A percentile compares a stretch with the other conserved stretches of the same genome.
Evolutionary conservation across 1,140 invertebrate species (phyloP).

Genomic region (Goniozus legneri): DNA sequence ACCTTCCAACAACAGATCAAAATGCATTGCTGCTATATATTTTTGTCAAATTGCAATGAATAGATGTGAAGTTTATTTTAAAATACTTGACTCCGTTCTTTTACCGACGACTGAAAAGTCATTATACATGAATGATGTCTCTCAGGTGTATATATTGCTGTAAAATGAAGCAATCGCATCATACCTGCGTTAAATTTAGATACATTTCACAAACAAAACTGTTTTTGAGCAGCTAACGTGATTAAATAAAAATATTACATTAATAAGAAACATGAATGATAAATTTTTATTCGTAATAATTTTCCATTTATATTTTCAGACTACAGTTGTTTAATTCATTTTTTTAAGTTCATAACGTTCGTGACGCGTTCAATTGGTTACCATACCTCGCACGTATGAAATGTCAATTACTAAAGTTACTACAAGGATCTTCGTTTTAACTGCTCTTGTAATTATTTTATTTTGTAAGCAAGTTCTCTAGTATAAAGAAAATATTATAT

Average conservation of each 20-base stretch:
- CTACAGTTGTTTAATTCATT: no score
- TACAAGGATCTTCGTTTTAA: no score
- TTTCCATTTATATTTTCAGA: constrained; percentile 8
- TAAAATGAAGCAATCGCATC: not conserved
- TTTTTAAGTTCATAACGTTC: no score
- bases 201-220: not conserved
- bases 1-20: not conserved
- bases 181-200: no score
- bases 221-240: not conserved
- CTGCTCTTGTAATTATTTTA: no score
- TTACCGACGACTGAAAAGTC: no score
- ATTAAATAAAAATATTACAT: not conserved
- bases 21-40: not conserved
- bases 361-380: constrained; percentile 1
- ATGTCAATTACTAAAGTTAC: constrained; percentile 3
- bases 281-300: not conserved
- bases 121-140: no score
- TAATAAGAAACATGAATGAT: not conserved
- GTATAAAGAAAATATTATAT: no score
- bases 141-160: not conserved
- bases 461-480: no score
- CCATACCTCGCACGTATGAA: not conserved
- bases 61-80: no score
- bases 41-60: not conserved
- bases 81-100: no score